Evolutionary conservation across 2,113 vertebrate species (phyloP), one percentile per base, ranked within the genome.

Genomic region (Leptosomus discolor): DNA sequence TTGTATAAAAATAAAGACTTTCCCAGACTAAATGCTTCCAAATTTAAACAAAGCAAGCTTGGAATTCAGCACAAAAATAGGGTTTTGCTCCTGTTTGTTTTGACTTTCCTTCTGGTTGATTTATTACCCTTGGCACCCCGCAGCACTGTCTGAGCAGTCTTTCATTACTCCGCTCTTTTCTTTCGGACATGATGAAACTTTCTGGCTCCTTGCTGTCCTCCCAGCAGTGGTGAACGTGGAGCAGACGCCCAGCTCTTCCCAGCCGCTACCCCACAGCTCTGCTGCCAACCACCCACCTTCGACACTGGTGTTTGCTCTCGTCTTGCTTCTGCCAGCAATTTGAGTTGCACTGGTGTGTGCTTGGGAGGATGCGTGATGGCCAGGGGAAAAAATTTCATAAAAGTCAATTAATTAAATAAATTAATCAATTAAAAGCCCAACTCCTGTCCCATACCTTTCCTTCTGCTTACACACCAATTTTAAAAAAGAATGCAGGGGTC

Each of bases 101-200:
- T 96, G 78, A 88, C 90, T 96, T 90, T 71, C 76, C 58, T 92
- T 82, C 34, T 41, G 37, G 74, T 73, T 95, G 92, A 97, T 93
- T 96, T 97, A 96, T 96, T 91, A 74, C 91, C 82, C 54, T 70
- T 26, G 21, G 84, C 94, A 94, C 80, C 81, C 77, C 0, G 4
- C 74, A 76, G 89, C 74, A 39, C 46, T 17, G 20, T 91, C 91
- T 96, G 87, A 96, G 70, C 43, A 65, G 81, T 57, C 88, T 95
- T 95, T 96, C 90, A 93, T 95, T 91, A 83, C 81, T 77, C 91
- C 68, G 27, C 90, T 94, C 71, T 83, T 90, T 80, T 82, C 70
- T 94, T 87, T 96, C 2, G 91, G 94, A 92, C 89, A 85, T 90
- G 86, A 91, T 92, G 96, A 92, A 95, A 97, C 94, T 96, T 96